These are phyloP conservation scores for Thaleichthys pacificus DNA, from an alignment of 2,797 vertebrate species.

Conservation along the genomic window DNA sequence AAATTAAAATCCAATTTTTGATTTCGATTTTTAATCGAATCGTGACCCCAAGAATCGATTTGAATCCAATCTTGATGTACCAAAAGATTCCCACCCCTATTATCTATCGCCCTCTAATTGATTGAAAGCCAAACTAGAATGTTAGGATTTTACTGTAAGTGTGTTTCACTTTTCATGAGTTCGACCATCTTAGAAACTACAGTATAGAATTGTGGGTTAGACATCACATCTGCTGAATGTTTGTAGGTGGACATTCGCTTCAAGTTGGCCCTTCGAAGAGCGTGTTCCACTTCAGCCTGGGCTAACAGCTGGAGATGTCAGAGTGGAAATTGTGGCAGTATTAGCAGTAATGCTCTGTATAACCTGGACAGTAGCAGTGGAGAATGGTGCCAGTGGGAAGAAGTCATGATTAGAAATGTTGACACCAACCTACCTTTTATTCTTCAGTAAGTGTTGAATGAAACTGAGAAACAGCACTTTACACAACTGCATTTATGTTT, in stretches of 20 bases:
- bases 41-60: too few species aligned
- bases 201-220: too few species aligned
- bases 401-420: conserved; percentile 5
- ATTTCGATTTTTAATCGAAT: too few species aligned
- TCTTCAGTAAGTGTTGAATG: background rate
- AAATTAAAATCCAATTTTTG: too few species aligned
- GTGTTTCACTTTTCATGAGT: background rate
- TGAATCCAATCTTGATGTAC: too few species aligned
- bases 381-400: conserved; percentile 49
- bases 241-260: conserved; percentile 48
- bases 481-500: too few species aligned
- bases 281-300: accelerated
- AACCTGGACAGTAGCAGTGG: accelerated
- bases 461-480: too few species aligned
- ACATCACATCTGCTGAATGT: too few species aligned
- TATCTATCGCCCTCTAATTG: background rate
- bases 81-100: too few species aligned
- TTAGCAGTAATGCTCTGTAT: background rate
- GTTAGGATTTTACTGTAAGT: background rate
- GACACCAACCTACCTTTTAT: conserved; percentile 13
- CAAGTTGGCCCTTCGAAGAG: background rate
- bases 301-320: accelerated
- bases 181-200: too few species aligned
- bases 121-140: too few species aligned
- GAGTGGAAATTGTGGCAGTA: conserved; percentile 25